Percentiles rank a stretch among this genome's conserved stretches.
These are phyloP conservation scores for Drosophila anceps DNA, from an alignment of 2,888 invertebrate genomes.

Conservation along the genomic window DNA sequence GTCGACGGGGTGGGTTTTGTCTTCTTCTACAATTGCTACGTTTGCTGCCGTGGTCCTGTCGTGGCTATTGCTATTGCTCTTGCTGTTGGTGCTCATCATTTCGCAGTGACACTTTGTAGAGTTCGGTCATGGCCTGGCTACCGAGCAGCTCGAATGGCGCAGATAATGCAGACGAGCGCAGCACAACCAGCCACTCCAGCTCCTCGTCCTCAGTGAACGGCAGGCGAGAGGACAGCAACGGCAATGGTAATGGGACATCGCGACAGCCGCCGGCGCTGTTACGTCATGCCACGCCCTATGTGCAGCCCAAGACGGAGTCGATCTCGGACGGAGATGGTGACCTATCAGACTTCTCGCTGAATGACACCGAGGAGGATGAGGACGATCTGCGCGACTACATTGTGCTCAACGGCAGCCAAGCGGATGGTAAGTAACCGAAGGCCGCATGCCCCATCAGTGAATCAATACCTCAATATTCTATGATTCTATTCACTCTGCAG, in stretches of 20 bases:
- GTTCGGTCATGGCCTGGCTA: constrained; percentile 64
- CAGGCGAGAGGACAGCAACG: constrained; percentile 34
- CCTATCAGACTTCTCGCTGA: constrained; percentile 89
- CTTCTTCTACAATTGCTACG: background rate
- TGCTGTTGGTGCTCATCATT: constrained; percentile 34
- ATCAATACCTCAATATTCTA: background rate
- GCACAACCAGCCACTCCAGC: constrained; percentile 68
- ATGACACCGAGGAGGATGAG: constrained; percentile 92
- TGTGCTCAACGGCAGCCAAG: constrained; percentile 66
- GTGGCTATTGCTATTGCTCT: too few relatives aligned
- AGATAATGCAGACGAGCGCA: constrained; percentile 71
- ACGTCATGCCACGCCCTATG: constrained; percentile 60
- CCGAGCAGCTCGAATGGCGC: constrained; percentile 64
- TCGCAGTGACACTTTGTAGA: constrained; percentile 8
- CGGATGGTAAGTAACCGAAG: constrained; percentile 65
- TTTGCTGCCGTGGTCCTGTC: background rate
- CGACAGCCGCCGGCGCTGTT: constrained; percentile 48
- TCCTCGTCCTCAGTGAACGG: constrained; percentile 43
- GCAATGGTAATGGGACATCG: background rate
- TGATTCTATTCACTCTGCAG: constrained; percentile 25
- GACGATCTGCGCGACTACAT: constrained; percentile 83
- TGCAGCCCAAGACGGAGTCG: constrained; percentile 82
- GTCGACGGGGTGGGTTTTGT: constrained; percentile 12
- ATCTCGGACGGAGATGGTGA: constrained; percentile 84
- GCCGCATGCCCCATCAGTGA: background rate